Evolutionary conservation across 1,140 invertebrate genomes (phyloP).

Genomic region (Branchinecta lindahli): DNA sequence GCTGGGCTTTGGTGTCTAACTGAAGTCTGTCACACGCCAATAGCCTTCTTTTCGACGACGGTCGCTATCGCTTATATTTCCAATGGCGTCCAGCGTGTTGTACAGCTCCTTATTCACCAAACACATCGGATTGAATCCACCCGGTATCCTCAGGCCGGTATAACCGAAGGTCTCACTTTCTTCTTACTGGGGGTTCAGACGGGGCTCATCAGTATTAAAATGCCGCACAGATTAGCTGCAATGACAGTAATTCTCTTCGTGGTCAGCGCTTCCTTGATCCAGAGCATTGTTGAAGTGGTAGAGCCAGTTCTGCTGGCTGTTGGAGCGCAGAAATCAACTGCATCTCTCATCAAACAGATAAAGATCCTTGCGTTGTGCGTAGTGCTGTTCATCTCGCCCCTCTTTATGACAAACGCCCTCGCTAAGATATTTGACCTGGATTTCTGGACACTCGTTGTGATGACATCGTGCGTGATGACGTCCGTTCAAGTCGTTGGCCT

Average conservation of each 20-base stretch:
- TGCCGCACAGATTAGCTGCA: constrained; percentile 37
- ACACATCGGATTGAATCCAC: constrained; percentile 29
- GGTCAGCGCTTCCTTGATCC: constrained; percentile 38
- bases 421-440: constrained; percentile 39
- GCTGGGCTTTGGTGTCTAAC: constrained; percentile 33
- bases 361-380: constrained; percentile 36
- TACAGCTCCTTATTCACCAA: constrained; percentile 35
- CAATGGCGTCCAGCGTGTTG: constrained; percentile 33
- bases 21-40: constrained; percentile 37
- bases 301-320: constrained; percentile 39
- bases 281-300: constrained; percentile 41
- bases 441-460: constrained; percentile 40
- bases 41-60: constrained; percentile 38
- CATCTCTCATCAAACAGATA: constrained; percentile 28
- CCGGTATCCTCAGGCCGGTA: constrained; percentile 35
- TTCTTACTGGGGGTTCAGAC: constrained; percentile 40
- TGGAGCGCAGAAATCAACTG: constrained; percentile 29
- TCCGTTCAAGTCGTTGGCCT: constrained; percentile 41
- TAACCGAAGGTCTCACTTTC: constrained; percentile 42
- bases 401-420: constrained; percentile 38
- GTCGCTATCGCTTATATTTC: constrained; percentile 38
- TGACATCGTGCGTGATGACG: constrained; percentile 39
- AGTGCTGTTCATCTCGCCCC: constrained; percentile 36
- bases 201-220: constrained; percentile 36
- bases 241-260: constrained; percentile 41